Percentiles rank a stretch among this genome's conserved stretches.
phyloP scores from a whole-genome alignment of 2,888 invertebrate species.

The Branchinecta sandiegonensis region DNA sequence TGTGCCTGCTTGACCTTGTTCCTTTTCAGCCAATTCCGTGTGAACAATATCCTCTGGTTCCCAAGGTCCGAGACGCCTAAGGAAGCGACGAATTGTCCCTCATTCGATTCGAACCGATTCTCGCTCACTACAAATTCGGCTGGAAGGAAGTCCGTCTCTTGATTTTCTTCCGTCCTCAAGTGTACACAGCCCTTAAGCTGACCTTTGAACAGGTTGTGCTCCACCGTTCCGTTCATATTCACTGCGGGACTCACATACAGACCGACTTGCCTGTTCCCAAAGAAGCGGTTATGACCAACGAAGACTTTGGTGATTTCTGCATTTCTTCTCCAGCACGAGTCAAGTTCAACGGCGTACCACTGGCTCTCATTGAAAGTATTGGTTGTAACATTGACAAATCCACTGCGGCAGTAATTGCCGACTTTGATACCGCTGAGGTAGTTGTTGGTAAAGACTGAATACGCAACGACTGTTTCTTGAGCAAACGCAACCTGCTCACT shows the following conservation, averaged over 20 bases:
- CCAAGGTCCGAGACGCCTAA: slow-evolving; percentile 77
- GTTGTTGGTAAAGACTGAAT: slow-evolving; percentile 73
- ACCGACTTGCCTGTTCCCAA: slow-evolving; percentile 51
- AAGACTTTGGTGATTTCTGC: slow-evolving; percentile 45
- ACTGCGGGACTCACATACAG: slow-evolving; percentile 66
- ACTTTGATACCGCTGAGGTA: slow-evolving; percentile 73
- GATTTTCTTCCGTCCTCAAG: slow-evolving; percentile 61
- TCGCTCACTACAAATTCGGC: slow-evolving; percentile 57
- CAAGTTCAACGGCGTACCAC: slow-evolving; percentile 61
- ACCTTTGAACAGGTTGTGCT: slow-evolving; percentile 73
- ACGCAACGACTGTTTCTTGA: slow-evolving; percentile 72
- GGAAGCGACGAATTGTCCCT: slow-evolving; percentile 72
- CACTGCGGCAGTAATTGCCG: slow-evolving; percentile 73
- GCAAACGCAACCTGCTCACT: slow-evolving; percentile 63
- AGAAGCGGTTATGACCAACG: slow-evolving; percentile 72
- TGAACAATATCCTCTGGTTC: slow-evolving; percentile 67
- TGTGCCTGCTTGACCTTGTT: slow-evolving; percentile 78
- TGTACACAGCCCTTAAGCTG: slow-evolving; percentile 68
- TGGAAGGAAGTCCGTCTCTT: slow-evolving; percentile 62
- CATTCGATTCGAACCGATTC: slow-evolving; percentile 79
- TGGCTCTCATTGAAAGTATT: slow-evolving; percentile 67
- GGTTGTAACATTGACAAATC: slow-evolving; percentile 75
- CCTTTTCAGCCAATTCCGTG: slow-evolving; percentile 67
- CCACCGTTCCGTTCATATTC: slow-evolving; percentile 59
- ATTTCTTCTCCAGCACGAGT: slow-evolving; percentile 59